Percentiles rank a stretch among this genome's conserved stretches.
phyloP scores from a whole-genome alignment of 2,113 vertebrate genomes.

The Entomyzon cyanotis region DNA sequence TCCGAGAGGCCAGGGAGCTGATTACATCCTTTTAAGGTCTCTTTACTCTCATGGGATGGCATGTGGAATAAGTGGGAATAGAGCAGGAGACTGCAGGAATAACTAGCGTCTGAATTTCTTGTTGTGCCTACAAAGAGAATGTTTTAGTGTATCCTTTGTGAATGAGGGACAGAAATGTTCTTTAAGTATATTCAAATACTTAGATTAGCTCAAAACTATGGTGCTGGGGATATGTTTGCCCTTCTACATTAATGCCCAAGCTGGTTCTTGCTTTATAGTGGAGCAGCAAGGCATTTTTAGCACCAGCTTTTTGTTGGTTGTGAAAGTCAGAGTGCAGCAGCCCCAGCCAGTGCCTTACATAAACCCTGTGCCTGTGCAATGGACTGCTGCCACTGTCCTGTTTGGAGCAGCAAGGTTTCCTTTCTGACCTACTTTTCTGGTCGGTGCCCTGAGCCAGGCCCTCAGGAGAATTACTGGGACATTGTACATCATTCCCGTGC shows the following conservation, averaged over 20 bases:
- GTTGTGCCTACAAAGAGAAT: not conserved
- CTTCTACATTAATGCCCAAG: not conserved
- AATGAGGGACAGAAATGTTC: not conserved
- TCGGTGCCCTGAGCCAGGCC: not conserved
- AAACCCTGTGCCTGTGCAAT: not conserved
- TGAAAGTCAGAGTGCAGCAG: not conserved
- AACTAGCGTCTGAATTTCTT: not conserved
- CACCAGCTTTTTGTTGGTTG: not conserved
- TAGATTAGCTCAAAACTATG: not conserved
- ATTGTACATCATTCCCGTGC: not conserved
- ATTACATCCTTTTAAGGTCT: not conserved
- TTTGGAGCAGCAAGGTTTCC: slow-evolving; percentile 30
- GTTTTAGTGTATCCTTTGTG: not conserved
- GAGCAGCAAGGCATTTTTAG: not conserved
- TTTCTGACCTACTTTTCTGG: slow-evolving; percentile 61
- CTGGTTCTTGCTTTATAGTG: not conserved
- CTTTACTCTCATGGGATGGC: not conserved
- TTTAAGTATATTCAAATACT: not conserved
- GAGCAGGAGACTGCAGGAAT: not conserved
- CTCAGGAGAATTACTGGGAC: not conserved
- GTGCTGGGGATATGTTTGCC: not conserved
- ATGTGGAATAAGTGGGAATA: not conserved
- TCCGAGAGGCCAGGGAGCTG: not conserved
- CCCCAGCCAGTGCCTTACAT: slow-evolving; percentile 19
- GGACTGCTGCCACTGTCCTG: slow-evolving; percentile 13